phyloP scores from a whole-genome alignment of 35 echinoderm and acorn worm species.

The Acanthaster planci region DNA sequence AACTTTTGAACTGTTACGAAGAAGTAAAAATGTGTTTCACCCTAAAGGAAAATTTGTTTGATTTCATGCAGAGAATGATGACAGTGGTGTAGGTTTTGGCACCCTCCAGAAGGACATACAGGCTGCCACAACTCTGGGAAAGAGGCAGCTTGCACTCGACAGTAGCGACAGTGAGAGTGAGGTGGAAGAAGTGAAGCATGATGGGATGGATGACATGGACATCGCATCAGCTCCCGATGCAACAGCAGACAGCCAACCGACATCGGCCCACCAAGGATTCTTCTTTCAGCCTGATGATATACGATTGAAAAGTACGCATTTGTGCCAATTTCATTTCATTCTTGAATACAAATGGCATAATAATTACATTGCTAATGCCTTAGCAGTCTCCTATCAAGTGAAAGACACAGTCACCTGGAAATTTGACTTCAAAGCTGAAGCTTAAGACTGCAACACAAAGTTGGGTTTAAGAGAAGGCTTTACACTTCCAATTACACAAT shows the following conservation, averaged over 20 bases:
- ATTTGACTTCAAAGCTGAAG: too few relatives aligned
- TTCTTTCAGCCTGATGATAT: conserved; percentile 74
- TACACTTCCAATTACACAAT: too few relatives aligned
- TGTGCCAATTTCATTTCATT: not conserved
- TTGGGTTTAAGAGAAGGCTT: too few relatives aligned
- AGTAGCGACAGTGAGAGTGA: conserved; percentile 65
- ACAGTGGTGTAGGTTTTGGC: not conserved
- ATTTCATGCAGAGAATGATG: conserved; percentile 13
- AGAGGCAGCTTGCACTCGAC: conserved; percentile 38
- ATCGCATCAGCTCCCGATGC: not conserved
- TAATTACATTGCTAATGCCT: too few relatives aligned
- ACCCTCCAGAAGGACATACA: conserved; percentile 3
- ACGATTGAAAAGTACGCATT: conserved; percentile 56
- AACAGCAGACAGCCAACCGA: not conserved
- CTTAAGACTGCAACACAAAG: too few relatives aligned
- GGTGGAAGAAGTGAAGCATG: conserved; percentile 31
- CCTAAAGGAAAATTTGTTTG: not conserved
- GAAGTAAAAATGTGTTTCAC: too few relatives aligned
- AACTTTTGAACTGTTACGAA: too few relatives aligned
- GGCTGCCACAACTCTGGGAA: not conserved
- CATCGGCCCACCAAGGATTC: conserved; percentile 27
- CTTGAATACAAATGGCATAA: too few relatives aligned
- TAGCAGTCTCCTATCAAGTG: too few relatives aligned
- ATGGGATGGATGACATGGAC: conserved; percentile 28
- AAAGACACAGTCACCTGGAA: too few relatives aligned